Evolutionary conservation across 1,140 invertebrate species (phyloP), one percentile per base, ranked within the genome.

Genomic region (Lutraria rhynchaena): DNA sequence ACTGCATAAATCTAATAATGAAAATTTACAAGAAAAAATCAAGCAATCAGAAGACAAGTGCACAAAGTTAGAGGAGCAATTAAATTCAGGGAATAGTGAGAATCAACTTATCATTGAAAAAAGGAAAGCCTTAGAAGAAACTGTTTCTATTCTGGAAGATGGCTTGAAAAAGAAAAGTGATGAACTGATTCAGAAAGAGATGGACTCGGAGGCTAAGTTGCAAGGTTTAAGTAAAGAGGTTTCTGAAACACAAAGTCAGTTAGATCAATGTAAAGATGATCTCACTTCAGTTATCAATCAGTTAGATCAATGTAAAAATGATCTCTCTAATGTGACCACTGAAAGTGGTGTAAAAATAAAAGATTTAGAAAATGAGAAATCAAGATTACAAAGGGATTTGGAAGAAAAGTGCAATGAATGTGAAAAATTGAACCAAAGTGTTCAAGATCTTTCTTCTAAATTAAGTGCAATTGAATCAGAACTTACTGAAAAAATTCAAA

Each of bases 71-170:
- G n/a, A 69, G 44, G 15, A 27, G n/a, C 51, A 41, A 35, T 24
- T 71, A 3, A 22, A 33, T 31, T 55, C 69, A 71, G 49, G 69
- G 24, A 35, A 71, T 55, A 71, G 15, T 60, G 71, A 75, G 31
- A 44, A 44, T 61, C 55, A 75, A 41, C 44, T 19, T 4, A 60
- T 58, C 55, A 58, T 55, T 60, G 57, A 77, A 53, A 77, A 37
- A 19, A 77, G 53, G 24, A 82, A 78, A 77, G 53, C 75, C 15
- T 70, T 58, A 44, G 37, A 60, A 33, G 78, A 84, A 63, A 75
- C 61, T 22, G 33, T 49, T 9, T 41, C 44, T 27, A 35, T 46
- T 31, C 19, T 81, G 2, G 33, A 65, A 76, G 81, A 61, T 70
- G 57, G 19, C 55, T 78, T 57, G 19, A 70, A 35, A 44, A 49